Conservation (phyloP, 37 sponge, comb jelly and placozoan species). For the Haliclona indistincta region DNA sequence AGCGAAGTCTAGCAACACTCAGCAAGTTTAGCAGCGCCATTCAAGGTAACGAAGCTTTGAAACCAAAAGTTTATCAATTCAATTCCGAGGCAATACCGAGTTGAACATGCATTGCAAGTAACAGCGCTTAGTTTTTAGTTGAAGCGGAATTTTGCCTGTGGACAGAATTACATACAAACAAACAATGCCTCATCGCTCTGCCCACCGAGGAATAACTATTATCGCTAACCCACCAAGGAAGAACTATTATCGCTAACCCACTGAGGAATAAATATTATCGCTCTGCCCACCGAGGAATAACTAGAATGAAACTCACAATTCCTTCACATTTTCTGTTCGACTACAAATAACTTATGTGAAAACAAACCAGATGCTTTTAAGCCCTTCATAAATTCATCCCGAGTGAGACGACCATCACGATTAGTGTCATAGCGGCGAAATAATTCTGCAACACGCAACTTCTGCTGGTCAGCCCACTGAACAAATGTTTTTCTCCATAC, state of each 20-base stretch:
- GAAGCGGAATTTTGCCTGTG: too few species aligned
- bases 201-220: too few species aligned
- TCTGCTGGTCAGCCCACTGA: conserved; percentile 74
- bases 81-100: too few species aligned
- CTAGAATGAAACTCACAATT: background rate
- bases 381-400: conserved; percentile 80
- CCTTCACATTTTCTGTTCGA: background rate
- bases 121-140: too few species aligned
- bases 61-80: too few species aligned
- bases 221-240: too few species aligned
- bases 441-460: conserved; percentile 74
- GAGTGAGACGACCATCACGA: conserved; percentile 77
- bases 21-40: too few species aligned
- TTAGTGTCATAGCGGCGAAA: conserved; percentile 77
- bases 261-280: background rate
- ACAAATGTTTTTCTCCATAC: conserved; percentile 75
- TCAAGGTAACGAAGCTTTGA: too few species aligned
- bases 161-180: too few species aligned
- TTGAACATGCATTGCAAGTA: too few species aligned
- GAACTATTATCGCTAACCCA: background rate
- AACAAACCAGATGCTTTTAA: conserved; percentile 68
- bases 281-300: background rate
- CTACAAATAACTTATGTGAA: background rate
- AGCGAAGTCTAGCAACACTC: too few species aligned
- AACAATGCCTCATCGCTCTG: too few species aligned